Base-by-base conservation (phyloP, 92 coral and sea anemone genomes). In the Anthopleura xanthogrammica region DNA sequence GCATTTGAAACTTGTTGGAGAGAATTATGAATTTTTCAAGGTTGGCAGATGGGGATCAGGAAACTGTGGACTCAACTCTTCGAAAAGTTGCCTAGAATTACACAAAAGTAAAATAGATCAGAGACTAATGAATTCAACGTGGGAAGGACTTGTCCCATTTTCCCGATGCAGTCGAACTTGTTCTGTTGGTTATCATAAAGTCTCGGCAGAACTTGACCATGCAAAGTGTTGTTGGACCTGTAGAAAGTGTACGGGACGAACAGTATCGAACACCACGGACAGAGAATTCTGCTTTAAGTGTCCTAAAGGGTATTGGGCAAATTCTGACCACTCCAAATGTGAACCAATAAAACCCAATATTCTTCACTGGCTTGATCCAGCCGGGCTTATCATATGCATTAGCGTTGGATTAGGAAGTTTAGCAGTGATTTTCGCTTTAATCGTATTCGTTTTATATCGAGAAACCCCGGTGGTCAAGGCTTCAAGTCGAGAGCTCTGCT, bases 211-310 rank as follows among this genome's bases (percentile, higher is more conserved):
- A 71, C 89, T 87, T 39, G 79, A 85, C 58, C 85, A 82, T 50
- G 91, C 97, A 22, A 94, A 95, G 77, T 95, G 98, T 52, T 95
- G 98, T 73, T 95, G 98, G 98, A 78, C 90, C 20, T 95, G 98
- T 55, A 75, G 80, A 36, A 80, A 85, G 43, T 95, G 98, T 78
- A 29, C 91, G 19, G 94, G 94, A 11, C 90, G 88, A 52, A 89
- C 85, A 48, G 71, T 87, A 71, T 68, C 94, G 6, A 91, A 95
- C 48, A 70, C 62, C 20, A 78, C 97, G 2, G 85, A 90, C 84
- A 86, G 87, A 78, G 90, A 89, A 40, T 92, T 90, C 16, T 95
- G 98, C 76, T 17, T 41, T 54, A 88, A 86, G 52, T 95, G 98
- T 56, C 94, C 91, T 36, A 82, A 76, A 64, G 97, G 97, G 40